phyloP scores from a whole-genome alignment of 2,113 vertebrate species.

The Forbesichthys agassizii region DNA sequence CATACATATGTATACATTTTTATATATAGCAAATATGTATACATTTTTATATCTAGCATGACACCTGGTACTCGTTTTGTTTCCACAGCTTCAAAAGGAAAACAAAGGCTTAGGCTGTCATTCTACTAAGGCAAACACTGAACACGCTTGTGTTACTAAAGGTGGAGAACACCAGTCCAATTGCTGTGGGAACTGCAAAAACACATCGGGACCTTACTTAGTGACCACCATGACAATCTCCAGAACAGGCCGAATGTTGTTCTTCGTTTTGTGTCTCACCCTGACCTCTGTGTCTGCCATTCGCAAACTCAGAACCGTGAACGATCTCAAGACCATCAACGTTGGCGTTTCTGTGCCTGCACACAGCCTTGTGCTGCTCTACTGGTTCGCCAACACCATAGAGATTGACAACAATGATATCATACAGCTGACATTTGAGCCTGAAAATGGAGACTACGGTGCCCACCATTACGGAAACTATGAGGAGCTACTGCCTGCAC shows the following conservation, averaged over 20 bases:
- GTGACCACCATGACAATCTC: too few species aligned
- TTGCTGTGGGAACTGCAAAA: conserved; percentile 23
- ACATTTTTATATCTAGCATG: background rate
- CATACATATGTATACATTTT: background rate
- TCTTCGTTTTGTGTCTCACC: too few species aligned
- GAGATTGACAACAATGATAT: conserved; percentile 32
- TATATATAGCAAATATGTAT: background rate
- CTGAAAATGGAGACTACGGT: conserved; percentile 39
- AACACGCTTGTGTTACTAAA: too few species aligned
- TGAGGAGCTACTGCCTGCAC: conserved; percentile 33
- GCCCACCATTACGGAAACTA: conserved; percentile 61
- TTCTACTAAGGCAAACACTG: too few species aligned
- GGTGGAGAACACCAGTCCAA: too few species aligned
- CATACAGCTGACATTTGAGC: conserved; percentile 52
- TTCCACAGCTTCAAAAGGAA: background rate
- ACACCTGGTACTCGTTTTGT: background rate
- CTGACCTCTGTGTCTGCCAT: background rate
- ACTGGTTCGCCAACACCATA: conserved; percentile 51
- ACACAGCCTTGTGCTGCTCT: conserved; percentile 5
- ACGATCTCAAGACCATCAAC: conserved; percentile 30
- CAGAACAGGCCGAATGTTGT: too few species aligned
- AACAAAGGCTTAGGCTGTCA: background rate
- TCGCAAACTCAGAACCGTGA: background rate
- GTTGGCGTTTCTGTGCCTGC: conserved; percentile 12
- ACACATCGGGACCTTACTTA: conserved; percentile 13